Evolutionary conservation across 2,797 vertebrate species (phyloP).

Genomic region (Sebastes itinus): DNA sequence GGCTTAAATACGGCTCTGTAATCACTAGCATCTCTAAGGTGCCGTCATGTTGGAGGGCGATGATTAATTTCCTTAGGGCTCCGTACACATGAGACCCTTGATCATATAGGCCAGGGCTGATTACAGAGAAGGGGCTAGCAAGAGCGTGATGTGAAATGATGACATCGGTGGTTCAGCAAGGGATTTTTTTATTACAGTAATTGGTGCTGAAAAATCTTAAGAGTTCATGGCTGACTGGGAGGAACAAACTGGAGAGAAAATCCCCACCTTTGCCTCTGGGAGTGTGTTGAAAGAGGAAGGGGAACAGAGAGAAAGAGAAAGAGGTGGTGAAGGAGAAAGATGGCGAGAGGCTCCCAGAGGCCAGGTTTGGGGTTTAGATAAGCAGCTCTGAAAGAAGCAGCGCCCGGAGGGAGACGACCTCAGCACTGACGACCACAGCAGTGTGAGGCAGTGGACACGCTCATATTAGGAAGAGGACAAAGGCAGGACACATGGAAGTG

Average conservation of each 20-base stretch:
- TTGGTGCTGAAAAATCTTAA: conserved; percentile 56
- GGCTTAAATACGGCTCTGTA: conserved; percentile 52
- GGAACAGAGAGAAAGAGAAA: conserved; percentile 1
- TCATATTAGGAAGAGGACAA: conserved; percentile 26
- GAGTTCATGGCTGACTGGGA: conserved; percentile 44
- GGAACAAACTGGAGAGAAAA: conserved; percentile 46
- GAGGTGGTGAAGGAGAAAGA: conserved; percentile 34
- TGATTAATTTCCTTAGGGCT: conserved; percentile 58
- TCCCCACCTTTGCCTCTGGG: conserved; percentile 16
- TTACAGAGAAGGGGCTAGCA: not conserved
- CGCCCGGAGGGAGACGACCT: conserved; percentile 42
- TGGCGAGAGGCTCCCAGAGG: conserved; percentile 44
- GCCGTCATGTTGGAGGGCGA: conserved; percentile 21
- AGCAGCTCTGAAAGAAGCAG: conserved; percentile 52
- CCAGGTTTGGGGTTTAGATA: conserved; percentile 63
- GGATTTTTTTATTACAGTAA: conserved; percentile 57
- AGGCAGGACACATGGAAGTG: conserved; percentile 15
- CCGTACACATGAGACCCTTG: conserved; percentile 23
- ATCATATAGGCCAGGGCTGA: conserved; percentile 32
- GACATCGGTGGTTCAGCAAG: conserved; percentile 15
- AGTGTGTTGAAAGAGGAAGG: conserved; percentile 14
- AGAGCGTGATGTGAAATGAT: conserved; percentile 41
- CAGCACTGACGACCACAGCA: conserved; percentile 40
- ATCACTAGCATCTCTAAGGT: conserved; percentile 60
- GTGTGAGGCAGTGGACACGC: conserved; percentile 15